A percentile compares a stretch with the other conserved stretches of the same genome.
These are phyloP conservation scores for Choloepus didactylus DNA, from an alignment of 2,797 vertebrate genomes.

Conservation along the genomic window DNA sequence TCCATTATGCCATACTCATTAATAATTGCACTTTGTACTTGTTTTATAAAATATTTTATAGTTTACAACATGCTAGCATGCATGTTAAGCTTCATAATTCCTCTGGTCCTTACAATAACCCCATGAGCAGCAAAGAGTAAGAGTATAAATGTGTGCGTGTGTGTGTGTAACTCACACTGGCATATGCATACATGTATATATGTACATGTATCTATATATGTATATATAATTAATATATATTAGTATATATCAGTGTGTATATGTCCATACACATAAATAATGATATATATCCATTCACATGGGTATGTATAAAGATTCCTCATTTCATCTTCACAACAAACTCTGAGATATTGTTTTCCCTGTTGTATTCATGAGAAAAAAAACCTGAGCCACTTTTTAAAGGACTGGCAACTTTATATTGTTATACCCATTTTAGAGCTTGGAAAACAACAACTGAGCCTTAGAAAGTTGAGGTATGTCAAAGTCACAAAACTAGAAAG, in stretches of 20 bases:
- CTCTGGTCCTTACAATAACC: neutral
- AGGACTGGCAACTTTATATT: neutral
- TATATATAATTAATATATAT: neutral
- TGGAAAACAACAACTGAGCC: slow-evolving; percentile 8
- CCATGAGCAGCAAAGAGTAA: neutral
- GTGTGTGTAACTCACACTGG: too few relatives aligned
- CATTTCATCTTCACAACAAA: slow-evolving; percentile 1
- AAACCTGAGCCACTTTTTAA: neutral
- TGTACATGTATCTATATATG: neutral
- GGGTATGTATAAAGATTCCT: neutral
- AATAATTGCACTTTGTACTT: neutral
- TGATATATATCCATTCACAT: neutral
- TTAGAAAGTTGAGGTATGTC: neutral
- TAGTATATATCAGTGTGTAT: neutral
- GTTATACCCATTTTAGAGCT: neutral
- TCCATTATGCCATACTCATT: neutral
- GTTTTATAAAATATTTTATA: neutral
- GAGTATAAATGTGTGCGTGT: too few relatives aligned
- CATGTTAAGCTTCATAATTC: neutral
- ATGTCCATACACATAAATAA: too few relatives aligned
- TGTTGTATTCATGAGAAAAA: neutral
- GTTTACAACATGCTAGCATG: neutral
- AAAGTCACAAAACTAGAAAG: slow-evolving; percentile 32
- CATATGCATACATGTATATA: neutral
- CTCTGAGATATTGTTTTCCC: neutral